phyloP scores from a whole-genome alignment of 2,888 invertebrate species.

The Perizoma affinitatum region DNA sequence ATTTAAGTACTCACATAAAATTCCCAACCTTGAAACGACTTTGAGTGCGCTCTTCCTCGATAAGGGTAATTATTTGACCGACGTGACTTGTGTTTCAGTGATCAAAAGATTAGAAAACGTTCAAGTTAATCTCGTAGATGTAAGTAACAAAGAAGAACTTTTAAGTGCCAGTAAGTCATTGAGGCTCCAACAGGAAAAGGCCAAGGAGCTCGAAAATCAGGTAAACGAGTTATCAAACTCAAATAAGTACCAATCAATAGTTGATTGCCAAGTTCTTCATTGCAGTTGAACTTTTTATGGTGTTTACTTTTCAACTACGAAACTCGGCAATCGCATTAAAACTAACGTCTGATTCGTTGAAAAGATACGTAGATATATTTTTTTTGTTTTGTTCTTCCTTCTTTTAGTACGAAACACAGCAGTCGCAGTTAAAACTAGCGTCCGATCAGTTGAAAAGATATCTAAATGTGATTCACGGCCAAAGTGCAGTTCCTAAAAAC shows the following conservation, averaged over 20 bases:
- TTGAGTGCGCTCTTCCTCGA: constrained; percentile 32
- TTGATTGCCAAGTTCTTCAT: constrained; percentile 9
- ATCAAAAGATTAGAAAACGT: constrained; percentile 80
- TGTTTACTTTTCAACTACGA: constrained; percentile 52
- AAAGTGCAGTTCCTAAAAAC: constrained; percentile 75
- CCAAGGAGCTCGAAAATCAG: constrained; percentile 76
- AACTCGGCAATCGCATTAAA: constrained; percentile 76
- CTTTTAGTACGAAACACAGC: constrained; percentile 73
- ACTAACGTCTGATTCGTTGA: constrained; percentile 83
- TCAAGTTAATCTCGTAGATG: constrained; percentile 86
- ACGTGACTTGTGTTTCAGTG: constrained; percentile 60
- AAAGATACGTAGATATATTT: constrained; percentile 86
- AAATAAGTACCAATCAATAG: constrained; percentile 2
- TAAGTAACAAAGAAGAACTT: constrained; percentile 86
- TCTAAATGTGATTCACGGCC: constrained; percentile 82
- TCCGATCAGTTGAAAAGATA: constrained; percentile 87
- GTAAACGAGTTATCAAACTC: constrained; percentile 47
- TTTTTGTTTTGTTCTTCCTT: constrained; percentile 7
- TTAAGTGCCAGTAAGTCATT: constrained; percentile 78
- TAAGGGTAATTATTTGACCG: constrained; percentile 34
- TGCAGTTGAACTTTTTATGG: constrained; percentile 7
- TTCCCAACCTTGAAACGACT: constrained; percentile 34
- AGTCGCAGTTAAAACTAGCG: constrained; percentile 72
- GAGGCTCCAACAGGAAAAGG: constrained; percentile 80
- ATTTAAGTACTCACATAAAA: constrained; percentile 38